A percentile compares a stretch with the other conserved stretches of the same genome.
These are phyloP conservation scores for Cydia splendana DNA, from an alignment of 1,140 invertebrate genomes.

Conservation along the genomic window DNA sequence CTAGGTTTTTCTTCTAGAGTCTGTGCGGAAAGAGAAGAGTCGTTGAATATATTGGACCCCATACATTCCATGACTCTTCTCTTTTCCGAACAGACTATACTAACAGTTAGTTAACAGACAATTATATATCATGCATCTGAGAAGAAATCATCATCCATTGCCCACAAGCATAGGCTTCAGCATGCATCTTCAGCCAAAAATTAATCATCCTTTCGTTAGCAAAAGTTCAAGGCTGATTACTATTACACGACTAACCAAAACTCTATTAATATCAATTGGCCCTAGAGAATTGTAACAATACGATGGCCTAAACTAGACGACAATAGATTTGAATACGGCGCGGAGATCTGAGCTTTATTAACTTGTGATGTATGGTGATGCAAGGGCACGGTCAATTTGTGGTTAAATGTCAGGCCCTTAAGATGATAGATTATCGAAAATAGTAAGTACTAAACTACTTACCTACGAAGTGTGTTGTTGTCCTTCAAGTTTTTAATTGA, in stretches of 20 bases:
- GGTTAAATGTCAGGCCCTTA: constrained; percentile 9
- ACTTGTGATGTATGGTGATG: constrained; percentile 9
- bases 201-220: constrained; percentile 12
- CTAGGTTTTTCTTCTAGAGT: too few species aligned
- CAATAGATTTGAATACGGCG: constrained; percentile 12
- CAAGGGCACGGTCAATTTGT: constrained; percentile 12
- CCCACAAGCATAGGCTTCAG: background rate
- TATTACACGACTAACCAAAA: constrained; percentile 20
- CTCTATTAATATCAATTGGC: constrained; percentile 7
- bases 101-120: too few species aligned
- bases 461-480: too few species aligned
- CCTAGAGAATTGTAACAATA: constrained; percentile 24
- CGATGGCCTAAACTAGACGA: constrained; percentile 6
- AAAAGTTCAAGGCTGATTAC: constrained; percentile 22
- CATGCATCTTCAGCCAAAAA: constrained; percentile 2
- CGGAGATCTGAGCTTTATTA: constrained; percentile 15
- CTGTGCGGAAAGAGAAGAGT: too few species aligned
- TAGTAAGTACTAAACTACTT: background rate
- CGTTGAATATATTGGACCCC: too few species aligned
- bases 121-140: background rate
- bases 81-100: too few species aligned
- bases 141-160: background rate
- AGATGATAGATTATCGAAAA: background rate
- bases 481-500: background rate
- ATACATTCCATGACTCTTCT: too few species aligned